Conservation (phyloP, 2,888 invertebrate species). For the Chymomyza fuscimana region DNA sequence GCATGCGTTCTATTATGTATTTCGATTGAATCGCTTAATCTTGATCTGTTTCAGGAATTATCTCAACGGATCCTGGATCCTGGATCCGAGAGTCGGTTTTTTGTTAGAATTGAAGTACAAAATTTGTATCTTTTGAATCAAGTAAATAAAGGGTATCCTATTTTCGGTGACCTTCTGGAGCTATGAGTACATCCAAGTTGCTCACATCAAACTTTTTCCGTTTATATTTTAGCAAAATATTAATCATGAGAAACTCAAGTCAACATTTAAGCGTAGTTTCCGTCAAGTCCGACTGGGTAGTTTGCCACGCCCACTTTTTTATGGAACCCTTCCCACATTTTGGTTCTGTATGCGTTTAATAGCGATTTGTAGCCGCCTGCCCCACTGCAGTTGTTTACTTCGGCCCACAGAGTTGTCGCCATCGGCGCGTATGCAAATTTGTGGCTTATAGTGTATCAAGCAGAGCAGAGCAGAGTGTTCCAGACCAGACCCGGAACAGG, state of each 20-base stretch:
- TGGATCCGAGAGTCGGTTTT: too few relatives aligned
- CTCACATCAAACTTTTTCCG: too few relatives aligned
- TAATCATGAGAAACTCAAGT: not conserved
- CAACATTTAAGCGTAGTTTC: not conserved
- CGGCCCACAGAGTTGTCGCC: slow-evolving; percentile 17
- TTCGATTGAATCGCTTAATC: too few relatives aligned
- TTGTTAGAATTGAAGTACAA: too few relatives aligned
- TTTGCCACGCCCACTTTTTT: slow-evolving; percentile 41
- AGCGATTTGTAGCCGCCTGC: slow-evolving; percentile 67
- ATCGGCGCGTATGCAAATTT: slow-evolving; percentile 63
- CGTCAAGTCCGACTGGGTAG: not conserved
- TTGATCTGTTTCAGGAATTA: too few relatives aligned
- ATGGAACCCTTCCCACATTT: not conserved
- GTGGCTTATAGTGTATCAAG: slow-evolving; percentile 73
- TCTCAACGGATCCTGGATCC: too few relatives aligned
- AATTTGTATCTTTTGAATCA: too few relatives aligned
- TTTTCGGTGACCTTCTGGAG: too few relatives aligned
- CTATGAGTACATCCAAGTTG: too few relatives aligned
- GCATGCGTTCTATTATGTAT: too few relatives aligned
- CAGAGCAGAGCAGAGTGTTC: slow-evolving; percentile 19
- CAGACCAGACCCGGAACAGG: not conserved
- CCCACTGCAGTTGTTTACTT: not conserved
- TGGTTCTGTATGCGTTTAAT: slow-evolving; percentile 55
- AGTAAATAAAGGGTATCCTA: too few relatives aligned
- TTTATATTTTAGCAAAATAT: too few relatives aligned